These are phyloP conservation scores for Drosophila silvestris DNA, from an alignment of 2,888 invertebrate species.

Conservation along the genomic window DNA sequence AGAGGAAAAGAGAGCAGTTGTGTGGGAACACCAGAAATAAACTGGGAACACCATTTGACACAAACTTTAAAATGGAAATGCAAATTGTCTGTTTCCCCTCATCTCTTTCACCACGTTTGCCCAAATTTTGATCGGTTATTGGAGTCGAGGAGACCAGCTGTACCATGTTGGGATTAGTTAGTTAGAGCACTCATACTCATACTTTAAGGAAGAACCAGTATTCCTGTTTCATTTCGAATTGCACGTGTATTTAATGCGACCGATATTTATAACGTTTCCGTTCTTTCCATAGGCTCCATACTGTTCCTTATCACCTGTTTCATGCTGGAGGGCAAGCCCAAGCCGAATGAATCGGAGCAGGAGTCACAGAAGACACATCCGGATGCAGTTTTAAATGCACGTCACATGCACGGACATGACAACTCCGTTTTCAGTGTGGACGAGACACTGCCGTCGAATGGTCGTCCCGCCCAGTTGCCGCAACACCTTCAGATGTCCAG, in stretches of 20 bases:
- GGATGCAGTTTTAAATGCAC: slow-evolving; percentile 68
- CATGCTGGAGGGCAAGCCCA: slow-evolving; percentile 89
- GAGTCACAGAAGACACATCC: slow-evolving; percentile 59
- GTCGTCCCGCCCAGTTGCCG: slow-evolving; percentile 79
- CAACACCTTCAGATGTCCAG: slow-evolving; percentile 77
- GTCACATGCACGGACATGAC: slow-evolving; percentile 84
- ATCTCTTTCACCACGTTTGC: not conserved
- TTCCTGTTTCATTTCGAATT: not conserved
- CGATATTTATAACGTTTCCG: not conserved
- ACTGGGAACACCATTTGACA: too few species aligned
- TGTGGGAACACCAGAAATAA: too few species aligned
- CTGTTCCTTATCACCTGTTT: slow-evolving; percentile 93
- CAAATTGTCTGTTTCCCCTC: too few species aligned
- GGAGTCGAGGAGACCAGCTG: not conserved
- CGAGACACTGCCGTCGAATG: slow-evolving; percentile 79
- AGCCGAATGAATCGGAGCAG: slow-evolving; percentile 40
- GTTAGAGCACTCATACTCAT: not conserved
- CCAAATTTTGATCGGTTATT: not conserved
- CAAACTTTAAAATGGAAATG: too few species aligned
- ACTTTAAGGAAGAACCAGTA: not conserved
- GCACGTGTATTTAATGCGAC: not conserved
- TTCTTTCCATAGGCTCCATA: slow-evolving; percentile 89
- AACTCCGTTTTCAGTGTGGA: slow-evolving; percentile 84
- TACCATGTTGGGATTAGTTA: not conserved
- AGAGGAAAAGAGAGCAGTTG: too few species aligned